These are phyloP conservation scores for Rutilus rutilus DNA, from an alignment of 2,113 vertebrate genomes.

Conservation along the genomic window DNA sequence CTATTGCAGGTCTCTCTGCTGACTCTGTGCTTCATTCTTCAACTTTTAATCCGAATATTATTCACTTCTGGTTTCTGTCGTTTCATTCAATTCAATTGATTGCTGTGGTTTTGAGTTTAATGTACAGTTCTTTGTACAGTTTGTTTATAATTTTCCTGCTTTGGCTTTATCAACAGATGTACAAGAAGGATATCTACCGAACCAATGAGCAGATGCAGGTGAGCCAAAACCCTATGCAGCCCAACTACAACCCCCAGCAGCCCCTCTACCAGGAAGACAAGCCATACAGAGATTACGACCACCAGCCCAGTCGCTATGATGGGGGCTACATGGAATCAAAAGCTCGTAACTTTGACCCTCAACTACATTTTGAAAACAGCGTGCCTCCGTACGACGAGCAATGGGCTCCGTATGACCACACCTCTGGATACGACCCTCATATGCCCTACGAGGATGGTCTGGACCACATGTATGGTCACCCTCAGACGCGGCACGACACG, in stretches of 20 bases:
- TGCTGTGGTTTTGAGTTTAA: slow-evolving; percentile 22
- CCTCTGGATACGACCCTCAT: slow-evolving; percentile 79
- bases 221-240: slow-evolving; percentile 82
- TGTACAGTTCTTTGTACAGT: neutral
- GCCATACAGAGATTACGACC: slow-evolving; percentile 87
- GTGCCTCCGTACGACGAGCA: slow-evolving; percentile 88
- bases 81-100: slow-evolving; percentile 42
- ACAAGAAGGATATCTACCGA: slow-evolving; percentile 86
- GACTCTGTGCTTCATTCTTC: slow-evolving; percentile 68
- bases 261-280: slow-evolving; percentile 80
- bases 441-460: slow-evolving; percentile 80
- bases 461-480: slow-evolving; percentile 83
- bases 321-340: slow-evolving; percentile 82
- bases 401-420: slow-evolving; percentile 86
- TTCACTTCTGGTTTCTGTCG: slow-evolving; percentile 53
- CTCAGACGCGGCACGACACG: slow-evolving; percentile 80
- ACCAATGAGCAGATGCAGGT: slow-evolving; percentile 79
- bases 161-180: slow-evolving; percentile 77
- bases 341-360: slow-evolving; percentile 83
- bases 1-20: slow-evolving; percentile 80
- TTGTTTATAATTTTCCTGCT: neutral
- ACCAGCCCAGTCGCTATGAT: slow-evolving; percentile 83
- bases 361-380: slow-evolving; percentile 82
- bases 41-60: slow-evolving; percentile 68
- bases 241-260: slow-evolving; percentile 81